phyloP scores from a whole-genome alignment of 2,797 vertebrate species.

The Tamandua tetradactyla region DNA sequence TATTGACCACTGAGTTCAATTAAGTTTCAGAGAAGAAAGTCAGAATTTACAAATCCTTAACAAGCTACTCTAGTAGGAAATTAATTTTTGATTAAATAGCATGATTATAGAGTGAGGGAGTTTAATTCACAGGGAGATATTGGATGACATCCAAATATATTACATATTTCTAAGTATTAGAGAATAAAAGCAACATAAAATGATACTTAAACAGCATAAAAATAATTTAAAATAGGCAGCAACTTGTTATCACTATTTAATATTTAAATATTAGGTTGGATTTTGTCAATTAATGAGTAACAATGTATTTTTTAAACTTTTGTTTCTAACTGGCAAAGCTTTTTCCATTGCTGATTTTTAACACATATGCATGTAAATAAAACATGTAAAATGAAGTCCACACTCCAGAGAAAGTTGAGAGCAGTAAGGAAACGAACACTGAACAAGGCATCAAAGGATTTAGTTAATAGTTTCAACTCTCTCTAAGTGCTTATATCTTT shows the following conservation, averaged over 20 bases:
- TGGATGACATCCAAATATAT: slow-evolving; percentile 61
- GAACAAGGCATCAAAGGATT: background rate
- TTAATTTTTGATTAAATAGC: slow-evolving; percentile 77
- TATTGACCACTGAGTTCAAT: slow-evolving; percentile 73
- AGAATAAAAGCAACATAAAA: slow-evolving; percentile 37
- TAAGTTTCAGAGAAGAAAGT: slow-evolving; percentile 73
- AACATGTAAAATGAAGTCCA: background rate
- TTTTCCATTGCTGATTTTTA: background rate
- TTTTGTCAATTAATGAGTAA: slow-evolving; percentile 7
- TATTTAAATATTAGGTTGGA: slow-evolving; percentile 1
- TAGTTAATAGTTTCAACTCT: background rate
- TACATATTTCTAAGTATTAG: slow-evolving; percentile 62
- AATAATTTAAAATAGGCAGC: slow-evolving; percentile 22
- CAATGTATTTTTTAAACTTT: background rate
- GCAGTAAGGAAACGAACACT: background rate
- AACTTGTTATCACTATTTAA: background rate
- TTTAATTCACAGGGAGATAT: slow-evolving; percentile 63
- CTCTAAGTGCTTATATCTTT: background rate
- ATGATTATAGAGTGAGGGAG: slow-evolving; percentile 57
- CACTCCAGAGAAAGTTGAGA: background rate
- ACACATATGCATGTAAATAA: background rate
- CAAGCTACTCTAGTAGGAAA: slow-evolving; percentile 70
- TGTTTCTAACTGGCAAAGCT: background rate
- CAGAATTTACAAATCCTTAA: slow-evolving; percentile 73
- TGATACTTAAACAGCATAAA: slow-evolving; percentile 8